Percentiles rank a stretch among this genome's conserved stretches.
phyloP scores from a whole-genome alignment of 2,797 vertebrate genomes.

The Petrocephalus schoutedeni region DNA sequence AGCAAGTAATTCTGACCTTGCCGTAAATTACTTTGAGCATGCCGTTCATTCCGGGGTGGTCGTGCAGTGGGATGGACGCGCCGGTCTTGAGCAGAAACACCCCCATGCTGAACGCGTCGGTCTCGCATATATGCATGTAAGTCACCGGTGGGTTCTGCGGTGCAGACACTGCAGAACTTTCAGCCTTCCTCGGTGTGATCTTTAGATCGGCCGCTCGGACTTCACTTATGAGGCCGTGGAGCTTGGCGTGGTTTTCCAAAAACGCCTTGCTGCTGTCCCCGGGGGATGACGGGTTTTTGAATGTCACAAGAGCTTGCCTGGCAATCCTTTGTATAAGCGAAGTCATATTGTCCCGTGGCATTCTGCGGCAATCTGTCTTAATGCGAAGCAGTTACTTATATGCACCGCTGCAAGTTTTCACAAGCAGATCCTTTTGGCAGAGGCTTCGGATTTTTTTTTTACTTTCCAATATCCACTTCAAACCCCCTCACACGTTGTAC shows the following conservation, averaged over 20 bases:
- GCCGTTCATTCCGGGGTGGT: constrained; percentile 93
- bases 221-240: constrained; percentile 72
- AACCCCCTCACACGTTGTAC: background rate
- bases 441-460: background rate
- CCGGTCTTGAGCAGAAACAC: constrained; percentile 83
- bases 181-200: constrained; percentile 62
- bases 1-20: constrained; percentile 80
- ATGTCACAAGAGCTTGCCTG: constrained; percentile 80
- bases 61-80: constrained; percentile 85
- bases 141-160: constrained; percentile 75
- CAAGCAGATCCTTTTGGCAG: background rate
- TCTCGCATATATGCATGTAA: constrained; percentile 96
- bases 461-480: constrained; percentile 40
- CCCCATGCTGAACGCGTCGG: constrained; percentile 85
- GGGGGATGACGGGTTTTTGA: constrained; percentile 52
- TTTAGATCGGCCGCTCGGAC: constrained; percentile 76
- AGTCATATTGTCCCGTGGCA: constrained; percentile 78
- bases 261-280: constrained; percentile 58
- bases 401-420: background rate
- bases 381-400: background rate
- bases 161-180: constrained; percentile 30
- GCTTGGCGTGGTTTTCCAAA: constrained; percentile 68
- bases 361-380: constrained; percentile 27
- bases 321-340: constrained; percentile 84
- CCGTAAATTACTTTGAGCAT: constrained; percentile 89